A percentile compares a stretch with the other conserved stretches of the same genome.
Conservation (phyloP, 2,113 vertebrate species). For the Pteropus alecto region DNA sequence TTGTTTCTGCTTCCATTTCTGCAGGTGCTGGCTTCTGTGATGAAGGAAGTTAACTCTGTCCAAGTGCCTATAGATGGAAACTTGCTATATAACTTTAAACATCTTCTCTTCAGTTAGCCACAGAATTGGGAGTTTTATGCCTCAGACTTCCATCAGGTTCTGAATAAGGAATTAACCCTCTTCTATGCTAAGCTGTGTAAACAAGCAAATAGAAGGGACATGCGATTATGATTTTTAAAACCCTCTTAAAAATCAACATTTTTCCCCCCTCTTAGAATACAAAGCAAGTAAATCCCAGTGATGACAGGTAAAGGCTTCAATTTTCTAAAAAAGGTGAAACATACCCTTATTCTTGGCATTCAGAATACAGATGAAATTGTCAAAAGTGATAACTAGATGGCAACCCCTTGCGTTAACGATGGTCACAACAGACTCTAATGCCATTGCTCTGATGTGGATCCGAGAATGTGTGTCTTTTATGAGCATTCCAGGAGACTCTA, state of each 20-base stretch:
- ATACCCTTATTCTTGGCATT: background rate
- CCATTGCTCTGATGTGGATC: background rate
- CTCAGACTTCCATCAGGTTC: background rate
- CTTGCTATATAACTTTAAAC: background rate
- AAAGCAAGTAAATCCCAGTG: background rate
- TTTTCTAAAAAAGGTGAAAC: background rate
- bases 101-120: background rate
- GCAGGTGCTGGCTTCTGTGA: background rate
- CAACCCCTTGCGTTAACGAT: rapidly evolving
- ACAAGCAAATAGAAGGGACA: background rate
- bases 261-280: background rate
- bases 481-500: background rate
- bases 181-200: background rate
- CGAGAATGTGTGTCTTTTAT: background rate
- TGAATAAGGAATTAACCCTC: background rate
- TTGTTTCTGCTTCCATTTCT: background rate
- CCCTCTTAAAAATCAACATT: background rate
- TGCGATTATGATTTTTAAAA: background rate
- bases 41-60: background rate
- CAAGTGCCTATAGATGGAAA: background rate
- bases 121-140: background rate
- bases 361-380: background rate
- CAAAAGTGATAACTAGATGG: background rate
- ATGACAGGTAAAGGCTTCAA: background rate
- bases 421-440: too few species aligned